phyloP scores from a whole-genome alignment of 2,888 invertebrate genomes.

The Habroteleia sp. region DNA sequence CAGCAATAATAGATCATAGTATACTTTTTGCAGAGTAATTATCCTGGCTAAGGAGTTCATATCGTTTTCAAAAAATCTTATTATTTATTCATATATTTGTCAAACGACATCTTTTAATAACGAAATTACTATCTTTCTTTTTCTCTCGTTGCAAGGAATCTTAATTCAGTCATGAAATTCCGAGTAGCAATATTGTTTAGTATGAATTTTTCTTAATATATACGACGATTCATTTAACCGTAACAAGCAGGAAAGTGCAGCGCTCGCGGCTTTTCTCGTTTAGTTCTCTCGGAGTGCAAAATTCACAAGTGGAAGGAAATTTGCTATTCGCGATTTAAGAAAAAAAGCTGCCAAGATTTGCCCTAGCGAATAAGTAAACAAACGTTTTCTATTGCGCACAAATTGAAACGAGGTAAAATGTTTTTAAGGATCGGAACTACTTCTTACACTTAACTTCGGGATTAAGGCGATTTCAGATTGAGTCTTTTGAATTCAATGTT shows the following conservation, averaged over 20 bases:
- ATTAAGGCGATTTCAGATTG: slow-evolving; percentile 25
- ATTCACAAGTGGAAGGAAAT: slow-evolving; percentile 53
- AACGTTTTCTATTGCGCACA: slow-evolving; percentile 13
- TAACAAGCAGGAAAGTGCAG: slow-evolving; percentile 49
- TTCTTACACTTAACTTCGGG: slow-evolving; percentile 13
- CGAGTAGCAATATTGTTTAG: slow-evolving; percentile 49
- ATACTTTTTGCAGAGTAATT: too few relatives aligned
- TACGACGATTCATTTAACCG: slow-evolving; percentile 54
- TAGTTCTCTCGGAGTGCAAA: slow-evolving; percentile 27
- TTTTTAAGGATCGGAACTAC: background rate
- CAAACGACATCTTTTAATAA: background rate
- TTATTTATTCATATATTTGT: slow-evolving; percentile 2
- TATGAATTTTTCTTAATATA: slow-evolving; percentile 41
- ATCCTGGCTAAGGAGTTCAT: background rate
- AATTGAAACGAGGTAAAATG: slow-evolving; percentile 23
- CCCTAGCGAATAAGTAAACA: slow-evolving; percentile 38
- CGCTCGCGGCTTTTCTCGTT: slow-evolving; percentile 49
- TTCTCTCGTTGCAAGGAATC: slow-evolving; percentile 11
- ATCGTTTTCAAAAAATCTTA: background rate
- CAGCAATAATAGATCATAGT: too few relatives aligned
- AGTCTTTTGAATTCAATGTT: too few relatives aligned
- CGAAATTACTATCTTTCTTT: background rate
- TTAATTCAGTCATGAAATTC: slow-evolving; percentile 43
- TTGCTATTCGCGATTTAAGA: slow-evolving; percentile 40
- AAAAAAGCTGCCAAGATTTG: slow-evolving; percentile 34